These are phyloP conservation scores for Erinaceus europaeus DNA, from an alignment of 2,113 vertebrate species.

Conservation along the genomic window DNA sequence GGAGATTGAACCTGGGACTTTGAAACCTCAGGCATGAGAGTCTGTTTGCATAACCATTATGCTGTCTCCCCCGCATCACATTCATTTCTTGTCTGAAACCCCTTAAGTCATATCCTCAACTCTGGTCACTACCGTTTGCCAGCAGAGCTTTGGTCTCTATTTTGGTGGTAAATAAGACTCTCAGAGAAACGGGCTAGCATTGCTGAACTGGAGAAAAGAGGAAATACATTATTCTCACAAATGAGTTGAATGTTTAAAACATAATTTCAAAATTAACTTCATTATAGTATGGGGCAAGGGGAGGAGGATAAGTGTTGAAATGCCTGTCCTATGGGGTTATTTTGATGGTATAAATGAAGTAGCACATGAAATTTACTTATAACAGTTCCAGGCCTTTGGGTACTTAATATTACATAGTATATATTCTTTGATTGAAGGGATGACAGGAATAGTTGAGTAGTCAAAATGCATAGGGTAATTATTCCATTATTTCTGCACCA, in stretches of 20 bases:
- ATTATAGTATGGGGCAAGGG: neutral
- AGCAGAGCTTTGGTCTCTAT: too few relatives aligned
- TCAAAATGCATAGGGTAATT: neutral
- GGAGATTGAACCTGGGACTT: too few relatives aligned
- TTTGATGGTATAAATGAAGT: neutral
- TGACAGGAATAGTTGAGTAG: neutral
- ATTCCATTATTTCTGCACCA: neutral
- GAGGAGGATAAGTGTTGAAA: neutral
- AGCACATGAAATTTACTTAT: neutral
- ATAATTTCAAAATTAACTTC: neutral
- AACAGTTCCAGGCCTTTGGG: neutral
- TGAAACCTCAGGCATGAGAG: too few relatives aligned
- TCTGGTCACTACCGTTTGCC: too few relatives aligned
- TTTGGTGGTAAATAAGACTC: too few relatives aligned
- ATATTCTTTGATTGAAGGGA: neutral
- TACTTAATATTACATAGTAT: neutral
- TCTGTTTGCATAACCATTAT: too few relatives aligned
- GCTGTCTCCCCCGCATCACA: too few relatives aligned
- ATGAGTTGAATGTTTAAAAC: neutral
- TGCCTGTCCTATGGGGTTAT: neutral
- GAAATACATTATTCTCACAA: neutral
- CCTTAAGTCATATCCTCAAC: too few relatives aligned
- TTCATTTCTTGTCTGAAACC: too few relatives aligned
- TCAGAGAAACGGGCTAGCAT: too few relatives aligned
- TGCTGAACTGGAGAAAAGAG: neutral